These are phyloP conservation scores for Calypte anna DNA, from an alignment of 2,113 vertebrate species.

Conservation along the genomic window DNA sequence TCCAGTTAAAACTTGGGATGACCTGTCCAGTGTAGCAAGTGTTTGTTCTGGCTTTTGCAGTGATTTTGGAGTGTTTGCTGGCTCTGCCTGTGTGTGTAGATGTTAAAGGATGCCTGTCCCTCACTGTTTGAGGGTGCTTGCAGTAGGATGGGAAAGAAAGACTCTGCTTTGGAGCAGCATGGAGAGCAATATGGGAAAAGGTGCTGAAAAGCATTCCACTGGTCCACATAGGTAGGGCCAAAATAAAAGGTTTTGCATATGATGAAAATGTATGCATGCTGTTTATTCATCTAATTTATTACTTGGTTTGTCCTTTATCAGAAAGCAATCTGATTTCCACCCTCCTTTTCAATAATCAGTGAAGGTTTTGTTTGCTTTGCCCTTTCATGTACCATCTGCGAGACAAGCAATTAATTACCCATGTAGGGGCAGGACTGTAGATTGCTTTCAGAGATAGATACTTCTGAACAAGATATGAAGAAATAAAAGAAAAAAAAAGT, in stretches of 20 bases:
- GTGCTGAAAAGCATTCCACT: neutral
- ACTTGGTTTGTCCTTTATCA: neutral
- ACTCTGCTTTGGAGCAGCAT: neutral
- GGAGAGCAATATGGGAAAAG: neutral
- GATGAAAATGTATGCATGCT: neutral
- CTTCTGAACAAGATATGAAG: neutral
- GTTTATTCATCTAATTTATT: neutral
- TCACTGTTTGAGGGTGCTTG: neutral
- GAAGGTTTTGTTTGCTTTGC: slow-evolving; percentile 1
- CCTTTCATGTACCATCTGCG: neutral
- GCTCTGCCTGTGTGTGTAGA: neutral
- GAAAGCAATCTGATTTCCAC: neutral
- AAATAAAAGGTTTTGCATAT: neutral
- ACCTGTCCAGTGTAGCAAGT: neutral
- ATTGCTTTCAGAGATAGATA: neutral
- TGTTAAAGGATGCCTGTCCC: neutral
- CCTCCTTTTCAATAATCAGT: neutral
- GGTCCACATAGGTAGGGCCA: neutral
- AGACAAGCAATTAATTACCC: neutral
- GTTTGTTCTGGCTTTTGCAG: neutral
- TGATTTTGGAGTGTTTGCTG: neutral
- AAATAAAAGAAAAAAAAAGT: neutral
- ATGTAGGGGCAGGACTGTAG: neutral
- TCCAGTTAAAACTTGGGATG: neutral
- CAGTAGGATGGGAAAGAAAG: neutral